These are phyloP conservation scores for Xiphophorus birchmanni DNA, from an alignment of 2,797 vertebrate species.

Conservation along the genomic window DNA sequence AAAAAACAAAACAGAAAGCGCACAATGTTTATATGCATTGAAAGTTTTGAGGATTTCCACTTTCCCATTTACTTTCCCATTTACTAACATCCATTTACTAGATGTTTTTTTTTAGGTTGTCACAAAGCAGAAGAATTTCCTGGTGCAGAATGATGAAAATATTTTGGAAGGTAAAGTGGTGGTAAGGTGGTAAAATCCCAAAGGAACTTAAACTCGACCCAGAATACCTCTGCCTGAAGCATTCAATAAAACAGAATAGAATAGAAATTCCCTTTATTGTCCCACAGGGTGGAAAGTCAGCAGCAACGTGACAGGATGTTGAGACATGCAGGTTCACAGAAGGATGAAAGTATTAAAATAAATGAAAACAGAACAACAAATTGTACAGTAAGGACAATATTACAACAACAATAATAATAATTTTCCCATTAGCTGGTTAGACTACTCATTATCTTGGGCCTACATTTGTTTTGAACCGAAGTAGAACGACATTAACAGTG, in stretches of 20 bases:
- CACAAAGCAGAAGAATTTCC: constrained; percentile 18
- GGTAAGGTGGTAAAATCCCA: constrained; percentile 4
- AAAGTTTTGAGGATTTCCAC: constrained; percentile 8
- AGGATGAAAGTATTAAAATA: too few species aligned
- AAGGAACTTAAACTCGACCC: not conserved
- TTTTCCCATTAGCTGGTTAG: not conserved
- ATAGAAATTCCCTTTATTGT: too few species aligned
- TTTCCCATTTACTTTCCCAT: constrained; percentile 13
- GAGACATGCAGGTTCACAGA: too few species aligned
- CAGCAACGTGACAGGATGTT: too few species aligned
- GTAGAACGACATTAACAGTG: not conserved
- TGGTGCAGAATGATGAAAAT: not conserved
- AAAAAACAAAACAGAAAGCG: not conserved
- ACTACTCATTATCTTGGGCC: not conserved
- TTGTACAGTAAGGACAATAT: too few species aligned
- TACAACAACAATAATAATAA: too few species aligned
- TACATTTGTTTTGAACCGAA: not conserved
- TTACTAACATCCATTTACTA: not conserved
- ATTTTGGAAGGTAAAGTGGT: constrained; percentile 1
- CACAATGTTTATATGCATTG: constrained; percentile 1
- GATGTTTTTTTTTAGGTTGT: constrained; percentile 9
- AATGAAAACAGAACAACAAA: too few species aligned
- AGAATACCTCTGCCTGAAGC: not conserved
- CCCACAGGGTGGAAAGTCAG: too few species aligned
- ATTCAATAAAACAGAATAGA: not conserved